phyloP scores from a whole-genome alignment of 2,888 invertebrate genomes.

The Crocallis elinguaria region DNA sequence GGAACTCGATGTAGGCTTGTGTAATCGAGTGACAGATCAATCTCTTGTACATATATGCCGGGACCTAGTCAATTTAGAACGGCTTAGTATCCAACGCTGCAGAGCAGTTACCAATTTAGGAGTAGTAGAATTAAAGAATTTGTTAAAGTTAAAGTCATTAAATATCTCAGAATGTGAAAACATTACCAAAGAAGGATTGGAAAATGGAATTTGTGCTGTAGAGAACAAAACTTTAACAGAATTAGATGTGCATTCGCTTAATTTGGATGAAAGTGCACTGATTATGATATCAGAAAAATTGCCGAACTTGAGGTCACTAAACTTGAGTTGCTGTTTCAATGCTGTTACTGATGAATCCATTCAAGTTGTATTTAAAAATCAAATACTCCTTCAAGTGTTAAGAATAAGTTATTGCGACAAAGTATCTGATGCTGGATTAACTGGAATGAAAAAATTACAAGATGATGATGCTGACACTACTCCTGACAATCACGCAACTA shows the following conservation, averaged over 20 bases:
- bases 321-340: constrained; percentile 88
- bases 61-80: constrained; percentile 83
- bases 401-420: constrained; percentile 88
- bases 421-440: constrained; percentile 89
- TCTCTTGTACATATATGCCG: constrained; percentile 85
- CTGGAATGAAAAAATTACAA: constrained; percentile 85
- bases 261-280: constrained; percentile 86
- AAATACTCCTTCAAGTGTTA: constrained; percentile 84
- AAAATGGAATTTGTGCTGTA: constrained; percentile 83
- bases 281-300: constrained; percentile 85
- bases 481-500: constrained; percentile 65
- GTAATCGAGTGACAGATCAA: constrained; percentile 87
- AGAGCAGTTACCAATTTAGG: constrained; percentile 87
- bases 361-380: constrained; percentile 87
- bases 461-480: constrained; percentile 49
- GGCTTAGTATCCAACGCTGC: constrained; percentile 87
- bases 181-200: constrained; percentile 86
- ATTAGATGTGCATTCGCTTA: constrained; percentile 84
- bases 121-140: constrained; percentile 78
- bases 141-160: constrained; percentile 83
- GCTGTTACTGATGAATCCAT: constrained; percentile 89
- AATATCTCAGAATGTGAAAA: constrained; percentile 89
- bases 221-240: constrained; percentile 78
- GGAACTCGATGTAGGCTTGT: constrained; percentile 86
- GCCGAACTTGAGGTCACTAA: constrained; percentile 84